Evolutionary conservation across 2,113 vertebrate genomes (phyloP).

Genomic region (Gymnarchus niloticus): DNA sequence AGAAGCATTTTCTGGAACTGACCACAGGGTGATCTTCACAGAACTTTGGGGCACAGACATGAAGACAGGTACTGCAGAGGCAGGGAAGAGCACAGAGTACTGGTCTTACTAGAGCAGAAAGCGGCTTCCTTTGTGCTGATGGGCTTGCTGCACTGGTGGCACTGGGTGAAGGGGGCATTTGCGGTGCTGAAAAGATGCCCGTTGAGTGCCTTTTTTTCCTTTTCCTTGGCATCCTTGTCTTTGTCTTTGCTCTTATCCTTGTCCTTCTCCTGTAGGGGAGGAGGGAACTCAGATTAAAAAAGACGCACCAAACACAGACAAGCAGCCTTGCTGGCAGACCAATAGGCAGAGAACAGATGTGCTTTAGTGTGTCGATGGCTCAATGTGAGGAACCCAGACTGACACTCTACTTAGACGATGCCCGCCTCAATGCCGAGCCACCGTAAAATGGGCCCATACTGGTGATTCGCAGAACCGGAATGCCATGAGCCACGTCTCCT

Average conservation of each 20-base stretch:
- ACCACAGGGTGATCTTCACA: background rate
- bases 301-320: background rate
- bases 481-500: background rate
- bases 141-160: constrained; percentile 71
- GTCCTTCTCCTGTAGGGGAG: constrained; percentile 73
- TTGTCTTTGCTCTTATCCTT: constrained; percentile 75
- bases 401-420: background rate
- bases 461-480: background rate
- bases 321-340: too few species aligned
- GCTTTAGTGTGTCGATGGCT: too few species aligned
- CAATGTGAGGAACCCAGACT: background rate
- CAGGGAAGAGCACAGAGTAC: too few species aligned
- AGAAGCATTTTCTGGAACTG: background rate
- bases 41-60: background rate
- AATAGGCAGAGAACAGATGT: too few species aligned
- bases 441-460: background rate
- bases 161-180: constrained; percentile 55
- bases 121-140: constrained; percentile 74
- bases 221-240: constrained; percentile 76
- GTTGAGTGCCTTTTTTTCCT: constrained; percentile 70
- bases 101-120: constrained; percentile 73
- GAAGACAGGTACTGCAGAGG: background rate
- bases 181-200: constrained; percentile 69
- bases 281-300: background rate
- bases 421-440: background rate